Evolutionary conservation across 1,140 invertebrate species (phyloP).

Genomic region (Aphaenogaster rudis): DNA sequence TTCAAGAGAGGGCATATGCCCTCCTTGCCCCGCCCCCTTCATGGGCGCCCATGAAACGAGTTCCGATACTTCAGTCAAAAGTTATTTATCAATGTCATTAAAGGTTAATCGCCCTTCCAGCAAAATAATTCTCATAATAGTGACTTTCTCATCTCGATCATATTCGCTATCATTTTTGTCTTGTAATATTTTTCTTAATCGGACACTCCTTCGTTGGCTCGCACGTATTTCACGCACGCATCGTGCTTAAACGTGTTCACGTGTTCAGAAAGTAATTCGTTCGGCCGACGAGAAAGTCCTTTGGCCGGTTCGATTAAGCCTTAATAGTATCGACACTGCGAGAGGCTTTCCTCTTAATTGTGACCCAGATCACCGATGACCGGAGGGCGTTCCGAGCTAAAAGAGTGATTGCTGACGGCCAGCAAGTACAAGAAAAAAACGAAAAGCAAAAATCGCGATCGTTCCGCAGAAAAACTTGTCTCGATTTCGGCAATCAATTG

Average conservation of each 20-base stretch:
- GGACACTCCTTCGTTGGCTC: not conserved
- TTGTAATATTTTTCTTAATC: not conserved
- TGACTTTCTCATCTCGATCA: not conserved
- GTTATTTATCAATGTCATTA: not conserved
- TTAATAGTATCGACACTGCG: constrained; percentile 64
- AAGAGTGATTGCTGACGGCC: constrained; percentile 2
- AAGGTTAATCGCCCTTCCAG: not conserved
- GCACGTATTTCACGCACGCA: not conserved
- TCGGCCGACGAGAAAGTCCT: constrained; percentile 61
- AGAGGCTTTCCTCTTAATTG: constrained; percentile 76
- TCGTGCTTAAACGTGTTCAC: constrained; percentile 27
- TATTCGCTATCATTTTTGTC: not conserved
- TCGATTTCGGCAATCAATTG: constrained; percentile 20
- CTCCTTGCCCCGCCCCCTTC: too few species aligned
- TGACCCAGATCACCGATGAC: constrained; percentile 73
- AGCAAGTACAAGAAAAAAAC: not conserved
- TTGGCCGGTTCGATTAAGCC: constrained; percentile 62
- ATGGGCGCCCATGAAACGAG: too few species aligned
- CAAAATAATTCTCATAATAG: not conserved
- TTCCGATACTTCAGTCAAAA: not conserved
- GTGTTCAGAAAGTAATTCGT: constrained; percentile 33
- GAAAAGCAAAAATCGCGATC: constrained; percentile 28
- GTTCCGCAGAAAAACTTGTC: constrained; percentile 7
- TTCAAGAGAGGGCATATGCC: too few species aligned
- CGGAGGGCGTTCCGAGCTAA: constrained; percentile 23